Base-by-base conservation (phyloP, 2,888 invertebrate genomes). In the Coecobrya sp. region DNA sequence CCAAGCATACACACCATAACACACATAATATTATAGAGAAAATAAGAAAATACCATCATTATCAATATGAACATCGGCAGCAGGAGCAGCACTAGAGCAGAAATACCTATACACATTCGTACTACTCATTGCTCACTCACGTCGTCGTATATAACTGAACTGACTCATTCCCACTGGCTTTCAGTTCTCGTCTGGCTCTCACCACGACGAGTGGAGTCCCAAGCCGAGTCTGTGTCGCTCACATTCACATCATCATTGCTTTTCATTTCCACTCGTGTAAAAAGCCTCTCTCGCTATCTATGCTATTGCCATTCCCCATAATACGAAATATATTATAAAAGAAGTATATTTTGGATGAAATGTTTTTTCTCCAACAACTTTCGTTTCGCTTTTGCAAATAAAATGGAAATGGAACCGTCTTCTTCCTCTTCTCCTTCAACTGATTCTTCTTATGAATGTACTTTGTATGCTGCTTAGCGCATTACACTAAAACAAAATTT, bases 151-250 rank as follows among this genome's bases (percentile, higher is more conserved):
- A 85, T 65, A 85, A 45, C 45, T 85, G 65, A 62, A 85, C 84
- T 90, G 90, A 86, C 49, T 90, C 90, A 90, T 90, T 85, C 90
- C 90, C 22, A 7, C 79, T 22, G 65, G 86, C 86, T 86, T 91
- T 91, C 91, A 91, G 91, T 91, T 91, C 70, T 62, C 70, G 79
- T 68, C 91, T 91, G 76, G 86, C 91, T 91, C 91, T 91, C 91
- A 36, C 86, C 86, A 70, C 8, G 79, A 85, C 65, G 65, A 82
- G 59, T 7, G n/a, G 19, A 82, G 55, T 11, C 36, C 59, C 30
- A n/a, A 84, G 84, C 62, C 5, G 59, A 13, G 42, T 22, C 84
- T 55, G 45, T 65, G 84, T 73, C 42, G 73, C 42, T 19, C n/a
- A n/a, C 36, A n/a, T n/a, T 16, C 7, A 70, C 70, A 70, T 36